A percentile compares a stretch with the other conserved stretches of the same genome.
Conservation (phyloP, 1,140 invertebrate genomes). For the Leptinotarsa texana region DNA sequence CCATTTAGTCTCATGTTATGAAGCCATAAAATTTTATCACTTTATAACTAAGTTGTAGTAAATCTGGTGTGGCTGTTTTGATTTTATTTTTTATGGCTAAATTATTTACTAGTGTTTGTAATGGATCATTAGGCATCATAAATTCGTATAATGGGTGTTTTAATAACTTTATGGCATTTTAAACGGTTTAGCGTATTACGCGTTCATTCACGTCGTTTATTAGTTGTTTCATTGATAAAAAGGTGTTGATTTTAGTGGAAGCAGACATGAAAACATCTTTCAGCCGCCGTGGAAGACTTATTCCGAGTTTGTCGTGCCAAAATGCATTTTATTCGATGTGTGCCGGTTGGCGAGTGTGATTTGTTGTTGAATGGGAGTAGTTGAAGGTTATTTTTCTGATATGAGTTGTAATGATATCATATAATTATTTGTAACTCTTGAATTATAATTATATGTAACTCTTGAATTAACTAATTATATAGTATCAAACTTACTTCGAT, state of each 20-base stretch:
- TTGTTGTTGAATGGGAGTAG: no score
- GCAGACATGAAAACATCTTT: neutral
- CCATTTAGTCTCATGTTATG: conserved; percentile 27
- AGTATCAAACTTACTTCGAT: no score
- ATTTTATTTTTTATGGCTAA: conserved; percentile 29
- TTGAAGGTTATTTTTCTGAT: neutral
- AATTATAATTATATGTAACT: no score
- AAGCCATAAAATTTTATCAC: conserved; percentile 32
- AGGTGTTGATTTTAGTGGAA: conserved; percentile 1
- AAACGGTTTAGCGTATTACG: conserved; percentile 11
- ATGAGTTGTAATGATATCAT: no score
- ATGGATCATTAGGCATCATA: conserved; percentile 25
- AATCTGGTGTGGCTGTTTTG: conserved; percentile 27
- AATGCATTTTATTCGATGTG: no score
- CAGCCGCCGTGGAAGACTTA: neutral
- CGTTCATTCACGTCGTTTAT: conserved; percentile 10
- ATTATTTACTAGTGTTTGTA: conserved; percentile 22
- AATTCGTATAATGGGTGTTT: conserved; percentile 22
- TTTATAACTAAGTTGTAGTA: conserved; percentile 25
- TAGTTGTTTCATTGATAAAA: conserved; percentile 18
- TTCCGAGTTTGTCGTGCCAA: neutral
- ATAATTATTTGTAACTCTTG: no score
- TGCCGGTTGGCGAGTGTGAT: no score
- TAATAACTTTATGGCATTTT: conserved; percentile 24
- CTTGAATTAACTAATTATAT: no score